Percentiles rank a stretch among this genome's conserved stretches.
Evolutionary conservation across 2,113 vertebrate genomes (phyloP).

Genomic region (Clupea harengus): DNA sequence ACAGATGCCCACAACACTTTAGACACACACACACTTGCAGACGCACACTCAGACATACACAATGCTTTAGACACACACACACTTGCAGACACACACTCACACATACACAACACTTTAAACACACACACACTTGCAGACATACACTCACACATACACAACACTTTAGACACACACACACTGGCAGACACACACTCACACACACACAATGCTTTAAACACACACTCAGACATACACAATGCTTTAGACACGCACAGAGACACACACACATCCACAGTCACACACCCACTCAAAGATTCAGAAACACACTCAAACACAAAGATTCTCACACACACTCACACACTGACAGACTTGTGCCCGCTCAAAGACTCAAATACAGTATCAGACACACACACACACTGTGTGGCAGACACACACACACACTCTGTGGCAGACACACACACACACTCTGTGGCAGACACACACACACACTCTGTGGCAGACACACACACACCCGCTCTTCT

Average conservation of each 20-base stretch:
- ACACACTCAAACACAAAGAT: no score
- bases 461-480: no score
- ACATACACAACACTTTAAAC: background rate
- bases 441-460: background rate
- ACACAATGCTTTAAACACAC: background rate
- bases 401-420: background rate
- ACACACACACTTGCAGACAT: background rate
- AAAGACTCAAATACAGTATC: background rate
- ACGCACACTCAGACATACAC: background rate
- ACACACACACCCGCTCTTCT: background rate
- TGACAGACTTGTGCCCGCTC: no score
- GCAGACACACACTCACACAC: background rate
- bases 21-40: no score
- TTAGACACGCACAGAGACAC: background rate
- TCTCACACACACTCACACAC: background rate
- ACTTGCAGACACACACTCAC: background rate
- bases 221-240: background rate
- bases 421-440: background rate
- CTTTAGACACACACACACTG: background rate
- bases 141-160: background rate
- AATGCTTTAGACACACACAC: background rate
- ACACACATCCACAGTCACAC: background rate
- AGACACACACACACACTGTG: background rate
- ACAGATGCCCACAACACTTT: background rate
- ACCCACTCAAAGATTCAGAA: background rate